Base-by-base conservation (phyloP, 2,797 vertebrate species). In the Enteromius afrohamiltoni region DNA sequence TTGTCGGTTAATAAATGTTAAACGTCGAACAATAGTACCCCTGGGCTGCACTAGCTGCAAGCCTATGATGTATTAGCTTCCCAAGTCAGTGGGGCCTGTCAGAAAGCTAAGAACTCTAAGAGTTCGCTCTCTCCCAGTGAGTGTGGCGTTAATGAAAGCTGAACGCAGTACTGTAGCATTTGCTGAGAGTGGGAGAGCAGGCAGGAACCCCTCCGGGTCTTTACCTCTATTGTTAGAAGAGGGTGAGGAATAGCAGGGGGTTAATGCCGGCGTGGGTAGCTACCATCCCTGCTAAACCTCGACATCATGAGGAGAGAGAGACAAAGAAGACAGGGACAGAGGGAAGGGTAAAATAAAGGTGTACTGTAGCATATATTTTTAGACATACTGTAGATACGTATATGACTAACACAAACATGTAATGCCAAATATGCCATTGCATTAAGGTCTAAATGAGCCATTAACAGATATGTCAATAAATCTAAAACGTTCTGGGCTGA, bases 11-110 rank as follows among this genome's bases (percentile, higher is more conserved):
- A 78, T 78, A 83, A 77, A 71, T 78, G 82, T 78, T 78, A 79
- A 83, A 49, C 21, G 5, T 77, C 14, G 13, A 77, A 83, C 82
- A 77, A 78, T 71, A 37, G 53, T 71, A 51, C 65, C 65, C 65
- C 34, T 71, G 75, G 75, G 75, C 67, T 62, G 65, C 53, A 29
- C 42, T 71, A 71, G 82, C 64, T 75, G 82, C 64, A 62, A 69
- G 65, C 67, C 75, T 83, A 47, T 70, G 82, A 77, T 83, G 75
- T 78, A 78, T 83, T 77, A 78, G 82, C 75, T 53, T 70, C 51
- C 55, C 65, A 78, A 69, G 51, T 65, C 11, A 16, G 51, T 47
- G 82, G 53, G 49, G 65, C 47, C 82, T 78, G 74, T 78, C 81
- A 76, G 51, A 83, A 68, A 82, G 62, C 73, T 47, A 55, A 69